Evolutionary conservation across 2,888 invertebrate genomes (phyloP), one percentile per base, ranked within the genome.

Genomic region (Gastracanthus pulcherrimus): DNA sequence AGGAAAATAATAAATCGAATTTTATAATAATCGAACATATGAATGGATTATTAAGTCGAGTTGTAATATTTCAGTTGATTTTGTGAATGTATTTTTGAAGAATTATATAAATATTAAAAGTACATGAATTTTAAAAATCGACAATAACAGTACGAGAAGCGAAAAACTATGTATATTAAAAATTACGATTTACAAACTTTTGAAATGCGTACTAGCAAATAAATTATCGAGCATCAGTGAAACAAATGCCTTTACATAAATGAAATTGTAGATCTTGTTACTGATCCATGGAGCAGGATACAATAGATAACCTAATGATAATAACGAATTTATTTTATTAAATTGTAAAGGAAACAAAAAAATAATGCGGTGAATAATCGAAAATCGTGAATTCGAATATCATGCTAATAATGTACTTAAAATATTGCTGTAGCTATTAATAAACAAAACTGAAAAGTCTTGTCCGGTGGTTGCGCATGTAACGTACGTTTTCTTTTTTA

Each of bases 391-490:
- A 31, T 19, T 34, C 13, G 60, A 76, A 16, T 23, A 60, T 60
- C 45, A 7, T 9, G 48, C 38, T 11, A 23, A 26, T 62, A 60
- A 60, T 60, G 34, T 36, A 62, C 19, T 34, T 51, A 78, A 38
- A 60, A 74, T 31, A 79, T 45, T 60, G 31, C 31, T 31, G 13
- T 78, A 79, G 60, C 55, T 74, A 64, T 64, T 23, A 76, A 76
- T 23, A 13, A 64, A 66, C 51, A 13, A 23, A 38, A 34, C 34
- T 60, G 34, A 60, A 66, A 75, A 51, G 26, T 55, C 36, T 66
- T 38, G 38, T 38, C 55, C 75, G 66, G 41, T 60, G 48, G 29
- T 48, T 62, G 48, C 36, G 31, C 69, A 36, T 58, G 1, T 23
- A 11, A 48, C 6, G 55, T 16, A 38, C 58, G 23, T 69, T 34